Percentiles rank a stretch among this genome's conserved stretches.
Conservation (phyloP, 2,113 vertebrate genomes). For the Glareola pratincola region DNA sequence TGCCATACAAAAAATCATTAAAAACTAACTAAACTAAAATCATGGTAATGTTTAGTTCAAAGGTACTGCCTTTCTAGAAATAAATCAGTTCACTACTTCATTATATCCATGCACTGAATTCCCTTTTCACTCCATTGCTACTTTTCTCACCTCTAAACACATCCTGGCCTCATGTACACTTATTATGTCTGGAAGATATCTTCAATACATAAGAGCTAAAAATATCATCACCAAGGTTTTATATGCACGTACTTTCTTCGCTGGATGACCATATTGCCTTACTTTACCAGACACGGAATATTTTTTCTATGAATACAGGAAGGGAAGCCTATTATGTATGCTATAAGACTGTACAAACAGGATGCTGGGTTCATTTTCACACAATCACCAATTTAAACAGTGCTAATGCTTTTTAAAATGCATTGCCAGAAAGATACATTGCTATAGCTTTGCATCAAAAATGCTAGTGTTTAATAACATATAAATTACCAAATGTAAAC, state of each 20-base stretch:
- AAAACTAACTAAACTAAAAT: background rate
- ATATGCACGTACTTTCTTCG: background rate
- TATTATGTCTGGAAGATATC: background rate
- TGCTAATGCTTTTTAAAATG: background rate
- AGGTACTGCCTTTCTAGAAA: background rate
- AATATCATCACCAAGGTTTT: background rate
- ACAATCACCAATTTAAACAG: conserved; percentile 1
- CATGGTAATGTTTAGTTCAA: background rate
- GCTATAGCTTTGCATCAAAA: background rate
- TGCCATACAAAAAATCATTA: background rate
- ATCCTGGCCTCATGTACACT: background rate
- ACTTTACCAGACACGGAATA: background rate
- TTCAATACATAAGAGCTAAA: background rate
- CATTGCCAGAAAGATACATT: background rate
- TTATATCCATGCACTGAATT: background rate
- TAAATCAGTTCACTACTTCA: background rate
- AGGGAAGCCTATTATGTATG: background rate
- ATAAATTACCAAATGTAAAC: background rate
- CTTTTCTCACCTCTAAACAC: background rate
- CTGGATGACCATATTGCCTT: background rate
- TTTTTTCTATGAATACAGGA: conserved; percentile 19
- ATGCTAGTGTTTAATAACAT: background rate
- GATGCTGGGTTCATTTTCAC: conserved; percentile 47
- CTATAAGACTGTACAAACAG: conserved; percentile 41
- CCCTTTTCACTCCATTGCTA: background rate